A percentile compares a stretch with the other conserved stretches of the same genome.
These are phyloP conservation scores for Dione vanillae DNA, from an alignment of 2,888 invertebrate genomes.

Conservation along the genomic window DNA sequence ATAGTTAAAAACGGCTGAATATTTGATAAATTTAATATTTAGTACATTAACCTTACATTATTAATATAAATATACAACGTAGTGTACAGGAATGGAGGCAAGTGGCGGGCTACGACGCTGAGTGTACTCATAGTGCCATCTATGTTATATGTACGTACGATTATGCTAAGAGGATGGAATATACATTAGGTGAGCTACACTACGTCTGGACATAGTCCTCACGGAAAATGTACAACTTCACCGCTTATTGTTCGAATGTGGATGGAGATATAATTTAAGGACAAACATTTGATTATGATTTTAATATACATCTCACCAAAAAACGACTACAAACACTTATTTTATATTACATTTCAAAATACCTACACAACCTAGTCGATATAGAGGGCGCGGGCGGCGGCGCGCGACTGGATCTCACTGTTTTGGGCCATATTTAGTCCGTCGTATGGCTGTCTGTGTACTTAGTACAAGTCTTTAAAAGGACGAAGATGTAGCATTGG, in stretches of 20 bases:
- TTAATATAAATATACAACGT: slow-evolving; percentile 72
- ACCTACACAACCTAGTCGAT: slow-evolving; percentile 73
- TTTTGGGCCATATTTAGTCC: slow-evolving; percentile 57
- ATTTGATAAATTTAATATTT: slow-evolving; percentile 56
- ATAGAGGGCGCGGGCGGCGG: slow-evolving; percentile 64
- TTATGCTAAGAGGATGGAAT: slow-evolving; percentile 82
- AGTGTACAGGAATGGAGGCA: slow-evolving; percentile 73
- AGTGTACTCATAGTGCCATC: slow-evolving; percentile 71
- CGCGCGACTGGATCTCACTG: slow-evolving; percentile 54
- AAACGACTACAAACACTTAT: slow-evolving; percentile 64
- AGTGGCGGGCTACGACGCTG: slow-evolving; percentile 70
- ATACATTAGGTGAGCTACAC: slow-evolving; percentile 80
- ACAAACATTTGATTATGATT: slow-evolving; percentile 61
- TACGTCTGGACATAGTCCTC: slow-evolving; percentile 58
- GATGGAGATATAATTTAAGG: slow-evolving; percentile 80
- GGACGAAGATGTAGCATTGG: slow-evolving; percentile 83
- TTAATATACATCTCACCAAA: slow-evolving; percentile 65
- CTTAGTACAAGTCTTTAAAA: slow-evolving; percentile 82
- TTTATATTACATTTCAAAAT: slow-evolving; percentile 60
- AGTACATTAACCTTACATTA: slow-evolving; percentile 64
- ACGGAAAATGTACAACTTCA: slow-evolving; percentile 43
- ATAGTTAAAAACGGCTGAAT: slow-evolving; percentile 64
- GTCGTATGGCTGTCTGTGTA: slow-evolving; percentile 67
- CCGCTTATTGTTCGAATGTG: slow-evolving; percentile 79
- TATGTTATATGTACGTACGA: slow-evolving; percentile 75